Conservation (phyloP, 1,140 invertebrate species). For the Cherax destructor region DNA sequence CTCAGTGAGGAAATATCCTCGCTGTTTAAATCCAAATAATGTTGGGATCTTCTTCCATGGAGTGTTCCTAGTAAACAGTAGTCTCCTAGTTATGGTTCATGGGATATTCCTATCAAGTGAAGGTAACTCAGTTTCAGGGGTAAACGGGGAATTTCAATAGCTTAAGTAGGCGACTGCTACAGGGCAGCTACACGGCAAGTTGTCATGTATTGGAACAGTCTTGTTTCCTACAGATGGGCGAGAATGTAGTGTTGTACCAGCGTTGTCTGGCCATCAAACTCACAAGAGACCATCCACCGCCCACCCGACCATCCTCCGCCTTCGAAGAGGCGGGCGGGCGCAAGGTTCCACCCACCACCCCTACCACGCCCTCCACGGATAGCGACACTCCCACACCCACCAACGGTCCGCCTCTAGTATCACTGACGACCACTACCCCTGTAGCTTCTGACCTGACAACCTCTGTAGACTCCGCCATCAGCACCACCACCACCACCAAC, state of each 20-base stretch:
- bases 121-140: no score
- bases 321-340: no score
- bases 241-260: slow-evolving; percentile 23
- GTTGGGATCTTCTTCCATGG: no score
- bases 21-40: no score
- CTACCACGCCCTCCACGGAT: not conserved
- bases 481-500: not conserved
- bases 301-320: not conserved
- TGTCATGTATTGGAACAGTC: not conserved
- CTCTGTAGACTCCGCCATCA: no score
- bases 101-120: no score
- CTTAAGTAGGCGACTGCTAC: no score
- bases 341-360: not conserved
- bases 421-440: not conserved
- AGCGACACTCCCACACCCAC: slow-evolving; percentile 7
- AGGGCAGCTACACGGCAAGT: no score
- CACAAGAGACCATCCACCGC: not conserved
- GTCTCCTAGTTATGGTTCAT: no score
- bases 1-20: no score
- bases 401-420: not conserved
- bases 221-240: slow-evolving; percentile 25
- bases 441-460: not conserved
- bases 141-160: no score
- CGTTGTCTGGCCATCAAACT: slow-evolving; percentile 49
- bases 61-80: no score